A percentile compares a stretch with the other conserved stretches of the same genome.
phyloP scores from a whole-genome alignment of 2,888 invertebrate species.

The Agriopis marginaria region DNA sequence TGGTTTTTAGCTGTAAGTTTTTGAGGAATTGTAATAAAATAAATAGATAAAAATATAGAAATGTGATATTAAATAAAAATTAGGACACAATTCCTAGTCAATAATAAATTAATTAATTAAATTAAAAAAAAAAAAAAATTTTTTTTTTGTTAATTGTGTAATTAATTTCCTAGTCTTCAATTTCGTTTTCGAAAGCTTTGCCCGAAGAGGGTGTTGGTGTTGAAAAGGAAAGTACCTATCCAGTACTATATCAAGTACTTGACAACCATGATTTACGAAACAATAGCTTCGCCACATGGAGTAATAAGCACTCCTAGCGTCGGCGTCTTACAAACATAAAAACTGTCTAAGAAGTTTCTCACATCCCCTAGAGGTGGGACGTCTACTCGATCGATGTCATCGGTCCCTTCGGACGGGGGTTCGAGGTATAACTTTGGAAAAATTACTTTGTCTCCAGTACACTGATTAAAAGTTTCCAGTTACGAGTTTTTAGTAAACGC shows the following conservation, averaged over 20 bases:
- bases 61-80: too few species aligned
- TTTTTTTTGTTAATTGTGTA: too few species aligned
- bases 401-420: slow-evolving; percentile 21
- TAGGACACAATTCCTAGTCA: too few species aligned
- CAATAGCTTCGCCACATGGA: slow-evolving; percentile 3
- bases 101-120: too few species aligned
- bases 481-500: neutral
- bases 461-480: slow-evolving; percentile 23
- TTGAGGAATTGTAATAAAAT: too few species aligned
- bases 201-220: too few species aligned
- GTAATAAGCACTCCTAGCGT: slow-evolving; percentile 16
- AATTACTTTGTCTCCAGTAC: slow-evolving; percentile 17
- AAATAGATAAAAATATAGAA: neutral
- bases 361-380: slow-evolving; percentile 18
- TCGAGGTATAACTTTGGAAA: slow-evolving; percentile 23
- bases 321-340: slow-evolving; percentile 24
- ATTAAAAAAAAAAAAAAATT: too few species aligned
- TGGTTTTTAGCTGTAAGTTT: neutral
- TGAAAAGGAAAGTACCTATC: neutral
- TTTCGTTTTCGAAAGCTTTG: too few species aligned
- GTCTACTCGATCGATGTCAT: slow-evolving; percentile 32
- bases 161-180: too few species aligned
- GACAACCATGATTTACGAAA: neutral
- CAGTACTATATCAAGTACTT: neutral
- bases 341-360: slow-evolving; percentile 32